Evolutionary conservation across 2,797 vertebrate species (phyloP).

Genomic region (Cygnus olor): DNA sequence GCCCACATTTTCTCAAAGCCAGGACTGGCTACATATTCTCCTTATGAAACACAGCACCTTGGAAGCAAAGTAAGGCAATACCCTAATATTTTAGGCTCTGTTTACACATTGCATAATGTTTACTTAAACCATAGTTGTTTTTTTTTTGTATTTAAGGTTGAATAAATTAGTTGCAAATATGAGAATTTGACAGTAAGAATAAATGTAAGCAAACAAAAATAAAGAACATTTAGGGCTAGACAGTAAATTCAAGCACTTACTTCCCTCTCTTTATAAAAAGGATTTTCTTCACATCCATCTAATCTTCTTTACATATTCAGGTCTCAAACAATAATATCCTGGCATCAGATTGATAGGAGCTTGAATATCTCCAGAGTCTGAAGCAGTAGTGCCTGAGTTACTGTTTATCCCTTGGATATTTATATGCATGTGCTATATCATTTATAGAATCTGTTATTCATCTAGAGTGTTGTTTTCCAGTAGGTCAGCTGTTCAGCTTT

Average conservation of each 20-base stretch:
- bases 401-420: slow-evolving; percentile 33
- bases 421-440: background rate
- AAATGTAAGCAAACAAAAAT: background rate
- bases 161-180: background rate
- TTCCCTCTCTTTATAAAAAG: background rate
- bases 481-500: slow-evolving; percentile 9
- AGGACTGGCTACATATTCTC: background rate
- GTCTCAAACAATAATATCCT: slow-evolving; percentile 14
- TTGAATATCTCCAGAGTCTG: background rate
- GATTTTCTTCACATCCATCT: background rate
- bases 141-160: background rate
- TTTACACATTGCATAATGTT: background rate
- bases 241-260: background rate
- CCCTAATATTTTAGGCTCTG: background rate
- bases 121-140: background rate
- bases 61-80: background rate
- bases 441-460: slow-evolving; percentile 29
- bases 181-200: background rate
- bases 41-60: background rate
- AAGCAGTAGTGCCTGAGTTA: slow-evolving; percentile 6
- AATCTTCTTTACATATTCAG: background rate
- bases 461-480: slow-evolving; percentile 16
- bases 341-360: background rate
- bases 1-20: background rate
- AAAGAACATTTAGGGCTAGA: background rate